These are phyloP conservation scores for Leuctra nigra DNA, from an alignment of 2,888 invertebrate genomes.

Conservation along the genomic window DNA sequence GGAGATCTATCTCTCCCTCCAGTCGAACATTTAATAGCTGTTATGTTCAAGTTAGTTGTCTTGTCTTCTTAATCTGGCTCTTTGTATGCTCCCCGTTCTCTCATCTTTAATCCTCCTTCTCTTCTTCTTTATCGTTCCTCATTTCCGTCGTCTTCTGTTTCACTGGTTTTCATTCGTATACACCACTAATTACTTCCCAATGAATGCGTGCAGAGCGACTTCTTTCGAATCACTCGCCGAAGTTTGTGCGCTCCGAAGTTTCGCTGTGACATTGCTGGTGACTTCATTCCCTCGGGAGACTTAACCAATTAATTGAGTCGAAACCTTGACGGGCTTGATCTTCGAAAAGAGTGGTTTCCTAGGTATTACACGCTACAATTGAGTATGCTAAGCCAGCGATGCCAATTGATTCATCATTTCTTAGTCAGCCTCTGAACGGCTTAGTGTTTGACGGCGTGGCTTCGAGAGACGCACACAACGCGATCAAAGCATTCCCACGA, in stretches of 20 bases:
- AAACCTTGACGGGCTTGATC: neutral
- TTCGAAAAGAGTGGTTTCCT: too few relatives aligned
- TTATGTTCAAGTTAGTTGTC: neutral
- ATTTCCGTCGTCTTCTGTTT: neutral
- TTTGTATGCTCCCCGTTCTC: neutral
- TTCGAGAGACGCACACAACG: too few relatives aligned
- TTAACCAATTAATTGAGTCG: neutral
- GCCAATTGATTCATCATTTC: too few relatives aligned
- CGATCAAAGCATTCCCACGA: too few relatives aligned
- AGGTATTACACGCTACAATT: too few relatives aligned
- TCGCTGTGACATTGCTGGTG: too few relatives aligned
- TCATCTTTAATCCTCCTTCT: neutral
- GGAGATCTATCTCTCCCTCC: neutral
- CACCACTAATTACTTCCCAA: neutral
- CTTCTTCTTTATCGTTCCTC: neutral
- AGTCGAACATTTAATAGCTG: neutral
- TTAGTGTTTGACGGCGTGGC: too few relatives aligned
- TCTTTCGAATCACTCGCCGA: neutral
- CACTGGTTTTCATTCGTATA: neutral
- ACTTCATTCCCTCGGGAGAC: neutral
- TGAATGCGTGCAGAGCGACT: neutral
- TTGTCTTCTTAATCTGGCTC: neutral
- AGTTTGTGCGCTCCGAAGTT: neutral
- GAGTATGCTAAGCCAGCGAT: too few relatives aligned
- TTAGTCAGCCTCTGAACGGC: too few relatives aligned